Conservation (phyloP, 1,140 invertebrate genomes). For the Bicyclus anynana region DNA sequence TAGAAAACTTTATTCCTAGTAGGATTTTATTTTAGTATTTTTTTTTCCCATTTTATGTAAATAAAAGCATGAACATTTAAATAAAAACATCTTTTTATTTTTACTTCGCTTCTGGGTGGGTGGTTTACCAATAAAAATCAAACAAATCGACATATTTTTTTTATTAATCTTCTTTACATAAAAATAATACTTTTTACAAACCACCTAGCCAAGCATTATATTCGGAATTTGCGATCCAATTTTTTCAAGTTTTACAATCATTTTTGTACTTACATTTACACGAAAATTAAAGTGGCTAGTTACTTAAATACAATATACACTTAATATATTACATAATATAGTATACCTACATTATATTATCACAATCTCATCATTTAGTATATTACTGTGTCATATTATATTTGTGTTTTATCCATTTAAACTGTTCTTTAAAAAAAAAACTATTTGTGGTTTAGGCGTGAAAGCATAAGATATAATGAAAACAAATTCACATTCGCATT, state of each 20-base stretch:
- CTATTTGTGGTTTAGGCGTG: no score
- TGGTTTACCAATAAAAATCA: neutral
- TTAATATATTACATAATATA: neutral
- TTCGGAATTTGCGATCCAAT: neutral
- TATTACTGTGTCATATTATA: no score
- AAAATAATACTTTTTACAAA: conserved; percentile 64
- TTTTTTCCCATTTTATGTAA: no score
- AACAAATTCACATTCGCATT: no score
- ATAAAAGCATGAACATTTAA: no score
- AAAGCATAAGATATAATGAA: no score
- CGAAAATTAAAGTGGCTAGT: neutral
- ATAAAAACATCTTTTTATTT: no score
- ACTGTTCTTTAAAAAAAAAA: no score
- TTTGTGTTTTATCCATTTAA: no score
- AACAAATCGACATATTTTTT: neutral
- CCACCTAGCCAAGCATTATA: conserved; percentile 37
- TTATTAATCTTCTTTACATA: conserved; percentile 37
- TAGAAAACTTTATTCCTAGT: no score
- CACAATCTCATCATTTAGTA: neutral
- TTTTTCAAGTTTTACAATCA: conserved; percentile 19
- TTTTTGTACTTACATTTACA: conserved; percentile 48
- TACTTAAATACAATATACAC: neutral
- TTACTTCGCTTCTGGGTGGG: no score
- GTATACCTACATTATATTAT: neutral
- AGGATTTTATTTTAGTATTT: no score